Evolutionary conservation across 1,140 invertebrate genomes (phyloP).

Genomic region (Mactra quadrangularis): DNA sequence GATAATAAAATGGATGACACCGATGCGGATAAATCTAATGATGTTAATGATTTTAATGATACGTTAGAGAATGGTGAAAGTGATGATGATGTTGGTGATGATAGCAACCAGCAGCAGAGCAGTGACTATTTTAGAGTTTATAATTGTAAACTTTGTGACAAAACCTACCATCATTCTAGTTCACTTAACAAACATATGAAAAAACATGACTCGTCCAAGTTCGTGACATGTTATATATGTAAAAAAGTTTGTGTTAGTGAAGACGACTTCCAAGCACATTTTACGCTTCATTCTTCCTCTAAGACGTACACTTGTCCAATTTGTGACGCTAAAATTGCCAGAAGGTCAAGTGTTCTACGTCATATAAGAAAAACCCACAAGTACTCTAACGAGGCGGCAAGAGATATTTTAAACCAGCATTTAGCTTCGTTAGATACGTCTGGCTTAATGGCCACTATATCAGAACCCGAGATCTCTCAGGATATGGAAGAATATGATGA

Average conservation of each 20-base stretch:
- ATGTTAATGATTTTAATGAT: background rate
- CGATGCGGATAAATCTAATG: background rate
- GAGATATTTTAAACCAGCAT: slow-evolving; percentile 44
- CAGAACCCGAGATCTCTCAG: background rate
- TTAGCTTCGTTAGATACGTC: slow-evolving; percentile 18
- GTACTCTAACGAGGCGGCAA: slow-evolving; percentile 31
- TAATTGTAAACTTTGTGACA: slow-evolving; percentile 39
- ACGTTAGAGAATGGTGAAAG: background rate
- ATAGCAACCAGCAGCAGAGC: background rate
- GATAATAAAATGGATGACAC: background rate
- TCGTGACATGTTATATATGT: slow-evolving; percentile 43
- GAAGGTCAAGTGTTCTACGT: slow-evolving; percentile 43
- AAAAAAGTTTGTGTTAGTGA: slow-evolving; percentile 15
- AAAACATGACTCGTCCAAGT: slow-evolving; percentile 28
- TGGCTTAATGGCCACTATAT: background rate
- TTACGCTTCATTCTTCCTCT: slow-evolving; percentile 21
- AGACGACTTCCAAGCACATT: slow-evolving; percentile 40
- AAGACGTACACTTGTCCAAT: slow-evolving; percentile 34
- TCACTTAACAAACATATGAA: slow-evolving; percentile 58
- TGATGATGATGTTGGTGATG: slow-evolving; percentile 1
- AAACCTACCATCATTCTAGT: slow-evolving; percentile 53
- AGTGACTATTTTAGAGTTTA: slow-evolving; percentile 29
- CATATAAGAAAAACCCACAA: slow-evolving; percentile 48
- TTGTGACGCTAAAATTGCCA: slow-evolving; percentile 37
- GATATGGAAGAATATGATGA: background rate